A percentile compares a stretch with the other conserved stretches of the same genome.
These are phyloP conservation scores for Drosophila nr. perissopoda DNA, from an alignment of 2,888 invertebrate species.

Conservation along the genomic window DNA sequence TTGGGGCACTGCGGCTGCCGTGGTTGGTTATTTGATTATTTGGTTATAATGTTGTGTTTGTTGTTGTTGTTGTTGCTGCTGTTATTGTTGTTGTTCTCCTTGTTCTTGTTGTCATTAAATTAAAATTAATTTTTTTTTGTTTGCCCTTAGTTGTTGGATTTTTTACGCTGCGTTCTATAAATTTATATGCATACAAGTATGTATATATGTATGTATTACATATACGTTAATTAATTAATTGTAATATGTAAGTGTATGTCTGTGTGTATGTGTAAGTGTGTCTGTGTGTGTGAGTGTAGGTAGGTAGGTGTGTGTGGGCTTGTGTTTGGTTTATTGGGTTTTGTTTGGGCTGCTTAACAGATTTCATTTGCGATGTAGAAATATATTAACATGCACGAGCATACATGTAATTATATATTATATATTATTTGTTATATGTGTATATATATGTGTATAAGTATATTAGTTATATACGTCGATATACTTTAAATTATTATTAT, in stretches of 20 bases:
- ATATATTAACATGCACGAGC: slow-evolving; percentile 38
- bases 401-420: slow-evolving; percentile 20
- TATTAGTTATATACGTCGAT: slow-evolving; percentile 34
- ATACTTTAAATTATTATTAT: slow-evolving; percentile 52
- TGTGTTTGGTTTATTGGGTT: slow-evolving; percentile 66
- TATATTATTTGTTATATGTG: slow-evolving; percentile 31
- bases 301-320: slow-evolving; percentile 39
- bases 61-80: slow-evolving; percentile 41
- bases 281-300: slow-evolving; percentile 31
- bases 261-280: slow-evolving; percentile 40
- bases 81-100: slow-evolving; percentile 37
- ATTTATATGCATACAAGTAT: slow-evolving; percentile 33
- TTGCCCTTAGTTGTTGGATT: slow-evolving; percentile 40
- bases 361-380: slow-evolving; percentile 57
- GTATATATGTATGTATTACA: slow-evolving; percentile 33
- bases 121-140: slow-evolving; percentile 72
- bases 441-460: slow-evolving; percentile 28
- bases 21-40: slow-evolving; percentile 58
- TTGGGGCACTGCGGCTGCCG: slow-evolving; percentile 37
- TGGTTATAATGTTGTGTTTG: slow-evolving; percentile 54
- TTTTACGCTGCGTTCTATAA: slow-evolving; percentile 46
- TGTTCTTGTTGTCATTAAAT: slow-evolving; percentile 64
- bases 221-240: slow-evolving; percentile 76
- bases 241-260: slow-evolving; percentile 55
- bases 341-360: slow-evolving; percentile 60